Evolutionary conservation across 2,113 vertebrate genomes (phyloP).

Genomic region (Oryzias woworae): DNA sequence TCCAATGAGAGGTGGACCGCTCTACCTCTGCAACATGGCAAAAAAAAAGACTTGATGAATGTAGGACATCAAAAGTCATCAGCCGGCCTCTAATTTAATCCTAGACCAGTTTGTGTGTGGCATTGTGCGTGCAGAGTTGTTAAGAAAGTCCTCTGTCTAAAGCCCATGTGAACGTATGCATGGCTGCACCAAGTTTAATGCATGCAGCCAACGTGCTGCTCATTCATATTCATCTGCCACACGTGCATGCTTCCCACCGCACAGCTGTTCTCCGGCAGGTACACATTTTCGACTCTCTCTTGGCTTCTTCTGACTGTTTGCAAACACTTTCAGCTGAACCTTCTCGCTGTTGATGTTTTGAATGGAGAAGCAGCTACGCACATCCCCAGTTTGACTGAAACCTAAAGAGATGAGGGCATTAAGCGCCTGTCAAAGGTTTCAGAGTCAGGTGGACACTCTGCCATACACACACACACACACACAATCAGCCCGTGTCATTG

Average conservation of each 20-base stretch:
- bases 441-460: background rate
- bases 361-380: conserved; percentile 1
- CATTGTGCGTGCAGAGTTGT: conserved; percentile 50
- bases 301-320: conserved; percentile 26
- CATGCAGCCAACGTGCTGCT: conserved; percentile 44
- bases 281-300: conserved; percentile 1
- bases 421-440: conserved; percentile 31
- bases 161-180: conserved; percentile 56
- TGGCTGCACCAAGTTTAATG: conserved; percentile 51
- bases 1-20: no score
- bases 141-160: conserved; percentile 31
- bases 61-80: conserved; percentile 1
- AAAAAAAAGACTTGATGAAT: background rate
- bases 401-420: conserved; percentile 26
- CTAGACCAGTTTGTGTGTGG: background rate
- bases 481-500: conserved; percentile 37
- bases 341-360: conserved; percentile 9
- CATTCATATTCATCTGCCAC: conserved; percentile 61
- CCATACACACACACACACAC: conserved; percentile 21
- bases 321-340: conserved; percentile 36
- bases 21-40: background rate
- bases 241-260: conserved; percentile 25
- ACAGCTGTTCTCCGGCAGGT: conserved; percentile 41
- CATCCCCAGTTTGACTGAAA: conserved; percentile 20
- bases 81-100: conserved; percentile 2